These are phyloP conservation scores for Bombus soroeensis DNA, from an alignment of 1,140 invertebrate species.

Conservation along the genomic window DNA sequence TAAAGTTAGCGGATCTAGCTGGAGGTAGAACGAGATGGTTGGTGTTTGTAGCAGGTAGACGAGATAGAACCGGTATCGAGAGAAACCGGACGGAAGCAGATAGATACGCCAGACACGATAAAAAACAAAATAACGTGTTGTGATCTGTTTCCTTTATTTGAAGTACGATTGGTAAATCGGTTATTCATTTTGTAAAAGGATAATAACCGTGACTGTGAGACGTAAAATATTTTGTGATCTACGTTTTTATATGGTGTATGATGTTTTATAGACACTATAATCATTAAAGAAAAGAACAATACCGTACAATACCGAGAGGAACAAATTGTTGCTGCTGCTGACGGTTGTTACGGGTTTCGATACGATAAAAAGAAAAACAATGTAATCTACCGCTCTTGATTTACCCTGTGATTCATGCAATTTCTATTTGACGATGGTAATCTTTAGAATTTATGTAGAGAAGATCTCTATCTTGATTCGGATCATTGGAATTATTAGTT, in stretches of 20 bases:
- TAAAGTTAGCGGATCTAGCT: slow-evolving; percentile 41
- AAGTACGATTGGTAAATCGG: background rate
- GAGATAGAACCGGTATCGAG: background rate
- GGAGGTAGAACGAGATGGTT: background rate
- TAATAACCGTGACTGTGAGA: background rate
- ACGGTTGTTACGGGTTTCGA: too few species aligned
- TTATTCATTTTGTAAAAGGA: background rate
- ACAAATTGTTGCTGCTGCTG: background rate
- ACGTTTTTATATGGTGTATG: background rate
- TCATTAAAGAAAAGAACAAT: too few species aligned
- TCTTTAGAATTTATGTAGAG: background rate
- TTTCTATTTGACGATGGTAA: background rate
- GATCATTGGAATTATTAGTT: background rate
- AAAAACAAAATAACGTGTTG: background rate
- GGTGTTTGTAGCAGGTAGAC: background rate
- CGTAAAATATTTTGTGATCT: background rate
- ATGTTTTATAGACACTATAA: background rate
- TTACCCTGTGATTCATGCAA: background rate
- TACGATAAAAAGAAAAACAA: background rate
- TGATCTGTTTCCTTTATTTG: background rate
- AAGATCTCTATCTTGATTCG: background rate
- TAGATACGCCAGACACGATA: background rate
- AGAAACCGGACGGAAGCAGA: background rate
- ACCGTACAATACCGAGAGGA: too few species aligned
- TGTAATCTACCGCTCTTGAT: background rate